These are phyloP conservation scores for Drosophila austrosaltans DNA, from an alignment of 2,888 invertebrate species.

Conservation along the genomic window DNA sequence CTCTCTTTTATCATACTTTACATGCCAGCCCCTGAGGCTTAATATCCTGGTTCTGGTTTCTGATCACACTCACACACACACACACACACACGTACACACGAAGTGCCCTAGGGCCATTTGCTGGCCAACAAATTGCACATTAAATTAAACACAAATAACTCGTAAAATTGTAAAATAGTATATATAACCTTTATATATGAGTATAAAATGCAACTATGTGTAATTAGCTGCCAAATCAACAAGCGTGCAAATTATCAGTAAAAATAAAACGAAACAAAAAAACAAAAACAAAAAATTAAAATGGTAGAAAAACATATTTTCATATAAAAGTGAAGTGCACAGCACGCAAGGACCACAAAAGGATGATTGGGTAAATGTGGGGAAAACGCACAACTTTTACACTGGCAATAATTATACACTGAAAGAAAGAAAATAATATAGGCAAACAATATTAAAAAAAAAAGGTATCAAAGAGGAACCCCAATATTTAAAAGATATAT, in stretches of 20 bases:
- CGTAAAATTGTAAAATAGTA: conserved; percentile 54
- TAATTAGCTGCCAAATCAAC: conserved; percentile 73
- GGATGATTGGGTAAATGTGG: conserved; percentile 13
- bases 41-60: conserved; percentile 30
- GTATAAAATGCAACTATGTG: conserved; percentile 65
- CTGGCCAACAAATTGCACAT: conserved; percentile 68
- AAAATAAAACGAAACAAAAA: conserved; percentile 36
- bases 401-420: background rate
- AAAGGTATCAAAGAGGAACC: too few species aligned
- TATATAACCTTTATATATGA: conserved; percentile 17
- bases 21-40: background rate
- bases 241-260: conserved; percentile 57
- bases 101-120: conserved; percentile 47
- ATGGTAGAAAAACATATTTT: conserved; percentile 17
- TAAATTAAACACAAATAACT: conserved; percentile 75
- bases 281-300: conserved; percentile 32
- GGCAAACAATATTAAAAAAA: too few species aligned
- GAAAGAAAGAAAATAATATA: background rate
- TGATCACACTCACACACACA: conserved; percentile 4
- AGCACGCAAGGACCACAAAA: conserved; percentile 18
- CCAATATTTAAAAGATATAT: too few species aligned
- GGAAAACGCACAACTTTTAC: conserved; percentile 28
- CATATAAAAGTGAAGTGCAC: conserved; percentile 12
- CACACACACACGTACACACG: conserved; percentile 15
- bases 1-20: background rate